A percentile compares a stretch with the other conserved stretches of the same genome.
Evolutionary conservation across 2,113 vertebrate genomes (phyloP).

Genomic region (Carassius carassius): DNA sequence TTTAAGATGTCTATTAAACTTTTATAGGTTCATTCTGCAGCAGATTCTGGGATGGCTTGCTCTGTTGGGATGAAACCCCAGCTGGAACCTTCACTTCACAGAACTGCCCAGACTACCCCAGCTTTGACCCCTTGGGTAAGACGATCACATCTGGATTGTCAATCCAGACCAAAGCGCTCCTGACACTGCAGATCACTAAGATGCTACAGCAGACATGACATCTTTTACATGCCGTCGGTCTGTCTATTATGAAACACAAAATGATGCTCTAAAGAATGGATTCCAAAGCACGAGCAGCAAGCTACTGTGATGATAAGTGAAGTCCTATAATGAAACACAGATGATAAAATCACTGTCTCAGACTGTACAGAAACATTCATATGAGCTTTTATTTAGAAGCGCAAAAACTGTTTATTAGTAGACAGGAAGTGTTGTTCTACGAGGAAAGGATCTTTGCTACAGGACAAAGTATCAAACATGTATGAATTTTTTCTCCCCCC

Average conservation of each 20-base stretch:
- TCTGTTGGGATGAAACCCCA: slow-evolving; percentile 92
- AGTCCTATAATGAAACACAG: background rate
- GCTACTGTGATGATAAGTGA: background rate
- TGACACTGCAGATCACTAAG: slow-evolving; percentile 19
- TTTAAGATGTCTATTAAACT: background rate
- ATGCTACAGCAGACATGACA: slow-evolving; percentile 29
- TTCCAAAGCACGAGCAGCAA: background rate
- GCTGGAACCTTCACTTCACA: slow-evolving; percentile 79
- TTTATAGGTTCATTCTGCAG: slow-evolving; percentile 82
- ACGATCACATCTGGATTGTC: slow-evolving; percentile 33
- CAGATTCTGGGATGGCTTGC: slow-evolving; percentile 89
- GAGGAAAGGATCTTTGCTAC: background rate
- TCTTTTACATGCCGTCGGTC: slow-evolving; percentile 13
- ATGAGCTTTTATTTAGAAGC: slow-evolving; percentile 34
- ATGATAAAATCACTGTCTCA: background rate
- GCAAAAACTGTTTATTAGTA: slow-evolving; percentile 62
- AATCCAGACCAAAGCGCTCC: background rate
- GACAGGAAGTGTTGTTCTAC: slow-evolving; percentile 39
- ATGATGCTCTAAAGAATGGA: background rate
- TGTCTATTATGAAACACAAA: slow-evolving; percentile 29
- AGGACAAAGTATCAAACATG: background rate
- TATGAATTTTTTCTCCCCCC: background rate
- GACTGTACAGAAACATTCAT: slow-evolving; percentile 39
- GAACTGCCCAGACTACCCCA: slow-evolving; percentile 83
- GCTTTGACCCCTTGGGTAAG: slow-evolving; percentile 81